Base-by-base conservation (phyloP, 2,797 vertebrate species). In the Lepus townsendii region DNA sequence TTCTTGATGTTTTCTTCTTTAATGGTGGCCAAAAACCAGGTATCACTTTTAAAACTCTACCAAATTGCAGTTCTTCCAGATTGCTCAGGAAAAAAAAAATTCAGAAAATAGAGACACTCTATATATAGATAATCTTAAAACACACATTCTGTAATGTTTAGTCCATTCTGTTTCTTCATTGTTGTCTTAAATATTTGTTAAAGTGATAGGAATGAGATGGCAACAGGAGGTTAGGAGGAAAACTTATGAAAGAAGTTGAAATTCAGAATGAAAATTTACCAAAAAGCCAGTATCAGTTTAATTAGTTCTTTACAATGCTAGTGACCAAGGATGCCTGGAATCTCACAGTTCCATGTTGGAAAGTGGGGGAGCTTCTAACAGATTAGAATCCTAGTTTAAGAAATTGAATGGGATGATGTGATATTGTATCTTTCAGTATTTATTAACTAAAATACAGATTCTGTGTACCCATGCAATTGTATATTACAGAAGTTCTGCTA, bases 121-220 rank as follows among this genome's bases (percentile, higher is more conserved):
- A 47, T 47, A 47, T 9, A 47, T 47, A 8, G 9, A 9, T 47
- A 10, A 47, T 47, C 42, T 47, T 47, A 47, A 47, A 47, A 47
- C 20, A 54, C 22, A 42, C 60, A 84, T 27, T 91, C 54, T 50
- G 26, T 94, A 27, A 30, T 90, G 16, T 63, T 77, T 38, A 78
- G 1, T 82, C 20, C n/a, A 79, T 14, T 83, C 66, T 77, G 1
- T 79, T 86, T 91, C 60, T 88, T 90, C 57, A 42, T 71, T 75
- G 16, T 90, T 83, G 27, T 91, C 63, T 54, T 96, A 22, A 95
- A 35, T 50, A 82, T 92, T 72, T 96, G 60, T 86, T 83, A 38
- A 93, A 87, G 9, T 91, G n/a, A 87, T 27, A 54, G 73, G 26
- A 47, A 42, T 90, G 13, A 77, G 6, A 7, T 83, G 7, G 30